Conservation (phyloP, 2,888 invertebrate genomes). For the Agriopis aurantiaria region DNA sequence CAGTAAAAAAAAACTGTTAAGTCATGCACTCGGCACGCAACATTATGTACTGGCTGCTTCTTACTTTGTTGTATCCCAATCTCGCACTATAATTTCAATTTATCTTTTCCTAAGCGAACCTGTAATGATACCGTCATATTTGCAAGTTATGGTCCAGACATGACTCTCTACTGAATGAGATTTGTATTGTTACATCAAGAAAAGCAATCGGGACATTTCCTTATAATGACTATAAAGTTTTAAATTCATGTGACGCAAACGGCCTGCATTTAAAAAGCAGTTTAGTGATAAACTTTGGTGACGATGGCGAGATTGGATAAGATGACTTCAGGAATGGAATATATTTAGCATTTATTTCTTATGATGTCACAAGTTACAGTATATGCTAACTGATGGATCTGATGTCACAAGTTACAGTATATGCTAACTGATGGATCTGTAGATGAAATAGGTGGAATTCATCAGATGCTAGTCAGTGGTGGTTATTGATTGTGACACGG, state of each 20-base stretch:
- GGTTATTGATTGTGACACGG: slow-evolving; percentile 79
- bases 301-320: neutral
- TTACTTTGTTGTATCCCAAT: slow-evolving; percentile 25
- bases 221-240: slow-evolving; percentile 48
- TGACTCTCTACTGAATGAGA: slow-evolving; percentile 19
- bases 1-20: too few species aligned
- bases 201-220: slow-evolving; percentile 43
- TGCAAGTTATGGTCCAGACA: slow-evolving; percentile 34
- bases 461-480: slow-evolving; percentile 61
- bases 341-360: too few species aligned
- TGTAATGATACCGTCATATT: slow-evolving; percentile 40
- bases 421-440: neutral
- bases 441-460: slow-evolving; percentile 57
- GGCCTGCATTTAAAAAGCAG: slow-evolving; percentile 36
- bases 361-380: too few species aligned
- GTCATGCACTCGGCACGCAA: slow-evolving; percentile 9
- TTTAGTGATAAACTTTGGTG: neutral
- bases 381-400: too few species aligned
- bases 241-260: slow-evolving; percentile 49
- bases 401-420: too few species aligned
- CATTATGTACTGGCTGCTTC: neutral
- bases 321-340: too few species aligned
- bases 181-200: slow-evolving; percentile 34
- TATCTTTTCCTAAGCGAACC: slow-evolving; percentile 31
- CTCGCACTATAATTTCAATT: slow-evolving; percentile 35